Evolutionary conservation across 92 coral and sea anemone species (phyloP).

Genomic region (Epizoanthus rinbou): DNA sequence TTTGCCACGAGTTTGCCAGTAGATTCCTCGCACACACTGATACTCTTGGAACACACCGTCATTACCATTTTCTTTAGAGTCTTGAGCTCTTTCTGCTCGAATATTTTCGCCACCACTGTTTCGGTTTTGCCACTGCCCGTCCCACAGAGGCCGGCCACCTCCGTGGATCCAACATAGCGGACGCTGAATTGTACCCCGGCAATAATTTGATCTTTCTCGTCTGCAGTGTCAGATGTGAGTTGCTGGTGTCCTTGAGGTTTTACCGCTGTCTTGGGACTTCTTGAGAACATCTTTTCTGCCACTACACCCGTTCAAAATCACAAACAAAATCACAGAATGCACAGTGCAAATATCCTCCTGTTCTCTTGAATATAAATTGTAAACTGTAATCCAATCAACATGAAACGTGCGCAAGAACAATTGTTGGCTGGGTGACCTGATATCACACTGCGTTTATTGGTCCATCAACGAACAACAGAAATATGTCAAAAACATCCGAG

Average conservation of each 20-base stretch:
- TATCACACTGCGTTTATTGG: slow-evolving; percentile 4
- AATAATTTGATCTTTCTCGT: slow-evolving; percentile 81
- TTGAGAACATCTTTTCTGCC: slow-evolving; percentile 62
- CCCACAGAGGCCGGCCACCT: slow-evolving; percentile 71
- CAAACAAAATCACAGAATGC: not conserved
- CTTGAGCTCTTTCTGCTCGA: slow-evolving; percentile 71
- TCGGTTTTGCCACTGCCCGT: slow-evolving; percentile 94
- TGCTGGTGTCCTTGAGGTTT: slow-evolving; percentile 78
- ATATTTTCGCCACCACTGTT: slow-evolving; percentile 74
- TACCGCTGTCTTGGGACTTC: slow-evolving; percentile 59
- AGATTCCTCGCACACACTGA: slow-evolving; percentile 70
- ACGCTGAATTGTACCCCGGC: slow-evolving; percentile 82
- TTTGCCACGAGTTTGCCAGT: slow-evolving; percentile 68
- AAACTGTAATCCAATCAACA: not conserved
- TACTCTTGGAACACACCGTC: slow-evolving; percentile 75
- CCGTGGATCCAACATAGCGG: slow-evolving; percentile 83
- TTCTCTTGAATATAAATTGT: not conserved
- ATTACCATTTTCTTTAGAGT: slow-evolving; percentile 68
- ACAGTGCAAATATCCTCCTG: not conserved
- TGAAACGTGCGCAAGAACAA: not conserved
- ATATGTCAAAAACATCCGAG: slow-evolving; percentile 9
- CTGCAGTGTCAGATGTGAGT: slow-evolving; percentile 79
- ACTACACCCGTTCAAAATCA: not conserved
- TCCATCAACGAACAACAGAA: slow-evolving; percentile 3
- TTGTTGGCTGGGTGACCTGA: slow-evolving; percentile 2